A percentile compares a stretch with the other conserved stretches of the same genome.
phyloP scores from a whole-genome alignment of 1,140 invertebrate species.

The Elymnias hypermnestra region DNA sequence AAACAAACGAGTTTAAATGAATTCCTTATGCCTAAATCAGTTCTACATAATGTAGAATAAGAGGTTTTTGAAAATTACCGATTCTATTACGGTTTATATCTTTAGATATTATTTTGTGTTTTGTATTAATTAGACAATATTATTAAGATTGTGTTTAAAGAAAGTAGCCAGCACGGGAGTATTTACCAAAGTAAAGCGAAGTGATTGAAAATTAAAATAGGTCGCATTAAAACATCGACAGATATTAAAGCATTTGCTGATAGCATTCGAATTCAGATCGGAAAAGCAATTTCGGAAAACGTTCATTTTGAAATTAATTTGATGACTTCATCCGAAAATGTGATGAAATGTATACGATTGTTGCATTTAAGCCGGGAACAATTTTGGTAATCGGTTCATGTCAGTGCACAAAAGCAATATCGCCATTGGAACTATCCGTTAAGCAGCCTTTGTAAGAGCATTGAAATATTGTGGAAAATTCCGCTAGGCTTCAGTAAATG shows the following conservation, averaged over 20 bases:
- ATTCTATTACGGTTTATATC: no score
- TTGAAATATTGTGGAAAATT: constrained; percentile 41
- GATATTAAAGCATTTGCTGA: background rate
- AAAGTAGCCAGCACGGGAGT: no score
- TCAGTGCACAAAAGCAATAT: constrained; percentile 67
- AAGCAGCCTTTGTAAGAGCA: constrained; percentile 56
- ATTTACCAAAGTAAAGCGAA: no score
- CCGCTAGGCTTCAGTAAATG: constrained; percentile 15
- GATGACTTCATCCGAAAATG: constrained; percentile 45
- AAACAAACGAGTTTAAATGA: no score
- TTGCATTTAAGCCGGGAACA: constrained; percentile 45
- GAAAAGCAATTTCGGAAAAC: constrained; percentile 4
- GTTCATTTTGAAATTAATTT: constrained; percentile 38
- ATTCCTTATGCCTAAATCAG: no score
- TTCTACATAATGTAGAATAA: no score
- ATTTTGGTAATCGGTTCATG: constrained; percentile 55
- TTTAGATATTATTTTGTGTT: no score
- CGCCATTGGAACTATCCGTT: constrained; percentile 61
- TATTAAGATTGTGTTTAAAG: no score
- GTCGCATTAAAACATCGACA: background rate
- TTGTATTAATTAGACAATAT: no score
- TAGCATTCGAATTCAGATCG: constrained; percentile 3
- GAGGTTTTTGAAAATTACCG: no score
- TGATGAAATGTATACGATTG: constrained; percentile 39
- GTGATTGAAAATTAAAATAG: no score